Evolutionary conservation across 1,140 invertebrate species (phyloP), one percentile per base, ranked within the genome.

Genomic region (Ostrea denselamellosa): DNA sequence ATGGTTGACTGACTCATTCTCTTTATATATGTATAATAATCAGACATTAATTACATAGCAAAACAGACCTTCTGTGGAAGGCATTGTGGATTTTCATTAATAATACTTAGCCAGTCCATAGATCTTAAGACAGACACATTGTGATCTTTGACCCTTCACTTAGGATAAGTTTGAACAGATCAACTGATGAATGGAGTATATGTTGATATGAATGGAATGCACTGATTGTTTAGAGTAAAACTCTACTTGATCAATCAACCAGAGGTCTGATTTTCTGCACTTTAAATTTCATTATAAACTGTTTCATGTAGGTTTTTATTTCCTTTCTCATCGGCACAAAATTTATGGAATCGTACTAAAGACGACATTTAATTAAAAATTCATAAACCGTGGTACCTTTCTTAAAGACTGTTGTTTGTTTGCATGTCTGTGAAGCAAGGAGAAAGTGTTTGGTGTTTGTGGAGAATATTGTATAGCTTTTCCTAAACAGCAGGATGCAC

Each of bases 271-370:
- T 77, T 77, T 77, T 77, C 22, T 77, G 68, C 68, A 77, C 68
- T 77, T 77, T 28, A 77, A 77, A 28, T 77, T 77, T 77, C 68
- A 77, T 77, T 77, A 77, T 77, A 34, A 77, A 77, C 68, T 77
- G 68, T 28, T 77, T 77, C 28, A 77, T 77, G 68, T 77, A 25
- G 68, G 68, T 34, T 77, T 77, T 77, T 28, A 77, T 77, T 77
- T 77, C 68, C 25, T 44, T 34, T 77, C 68, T 77, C 10, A 28
- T 77, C 25, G 28, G 8, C 25, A 10, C 68, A 77, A 77, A 25
- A 77, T 77, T 77, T 77, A 77, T 77, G 28, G 68, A 34, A 14
- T 14, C 28, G 68, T 14, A 77, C 68, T 77, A 14, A 62, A 22
- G 12, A 34, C 9, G 68, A 25, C 12, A 25, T 77, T 77, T 28